Conservation (phyloP, 2,797 vertebrate species). For the Rhynchotus rufescens region DNA sequence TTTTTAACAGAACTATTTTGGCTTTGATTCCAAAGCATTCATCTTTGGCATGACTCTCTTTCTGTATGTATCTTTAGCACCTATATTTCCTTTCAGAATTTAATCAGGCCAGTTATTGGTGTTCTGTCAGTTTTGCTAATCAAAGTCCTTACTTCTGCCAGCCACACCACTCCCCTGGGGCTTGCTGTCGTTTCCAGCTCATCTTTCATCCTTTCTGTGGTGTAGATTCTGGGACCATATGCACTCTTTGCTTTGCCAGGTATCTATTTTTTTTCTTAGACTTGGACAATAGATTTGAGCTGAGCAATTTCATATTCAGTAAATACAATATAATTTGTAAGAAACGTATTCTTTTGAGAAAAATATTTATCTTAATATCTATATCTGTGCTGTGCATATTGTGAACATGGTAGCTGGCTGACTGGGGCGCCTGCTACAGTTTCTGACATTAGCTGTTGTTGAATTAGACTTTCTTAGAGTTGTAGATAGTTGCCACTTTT, state of each 20-base stretch:
- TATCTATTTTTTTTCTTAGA: not conserved
- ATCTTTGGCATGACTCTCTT: not conserved
- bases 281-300: not conserved
- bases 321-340: not conserved
- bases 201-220: not conserved
- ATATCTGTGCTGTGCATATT: not conserved
- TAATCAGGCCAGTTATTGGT: not conserved
- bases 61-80: not conserved
- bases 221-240: not conserved
- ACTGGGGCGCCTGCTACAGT: not conserved
- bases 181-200: not conserved
- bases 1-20: not conserved
- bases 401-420: not conserved
- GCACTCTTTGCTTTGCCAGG: not conserved
- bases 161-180: rapidly evolving
- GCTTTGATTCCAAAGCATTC: not conserved
- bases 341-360: not conserved
- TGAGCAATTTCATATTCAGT: not conserved
- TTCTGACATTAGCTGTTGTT: not conserved
- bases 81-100: not conserved
- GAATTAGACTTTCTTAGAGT: not conserved
- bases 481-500: not conserved
- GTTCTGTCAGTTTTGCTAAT: not conserved
- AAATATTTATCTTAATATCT: not conserved
- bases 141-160: not conserved